Base-by-base conservation (phyloP, 2,797 vertebrate species). In the Delichon dasypus region DNA sequence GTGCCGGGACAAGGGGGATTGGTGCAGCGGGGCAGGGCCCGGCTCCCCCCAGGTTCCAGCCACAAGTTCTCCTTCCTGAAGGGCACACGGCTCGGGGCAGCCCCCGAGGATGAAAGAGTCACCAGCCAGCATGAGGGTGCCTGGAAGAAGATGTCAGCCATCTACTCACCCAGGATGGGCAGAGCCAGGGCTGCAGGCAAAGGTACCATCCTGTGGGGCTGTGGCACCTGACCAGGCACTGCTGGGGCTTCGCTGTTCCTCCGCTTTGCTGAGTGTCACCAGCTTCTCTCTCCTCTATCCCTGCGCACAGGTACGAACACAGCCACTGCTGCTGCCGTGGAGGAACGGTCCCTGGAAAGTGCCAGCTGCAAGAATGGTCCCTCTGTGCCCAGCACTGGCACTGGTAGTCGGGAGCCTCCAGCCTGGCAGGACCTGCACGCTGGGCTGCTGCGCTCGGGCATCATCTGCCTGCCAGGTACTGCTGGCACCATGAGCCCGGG, bases 391-490 rank as follows among this genome's bases (percentile, higher is more conserved):
- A 23, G 45, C 68, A 16, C 36, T 8, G 32, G 87, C 80, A 48
- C 27, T 36, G 32, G 32, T 44, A 57, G 16, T 80, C 74, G 17
- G 83, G 93, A 90, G 30, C 89, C 64, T 1, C 94, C 85, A 2
- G 80, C 84, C n/a, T 97, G 96, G 76, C 97, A 98, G 90, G 92
- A 92, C 18, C 97, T 98, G 83, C 91, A 95, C 2, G 0, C 65
- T 0, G 94, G 98, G 93, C 97, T 99, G 27, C 88, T 99, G 51
- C 97, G 94, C 95, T 98, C 98, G 1, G 97, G 98, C 96, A 95
- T 99, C 25, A 95, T 98, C 38, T 98, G 98, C 94, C 98, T 99
- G 77, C 99, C 99, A 98, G 99, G 99, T 99, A 97, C 85, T 10
- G 1, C 38, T 45, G 3, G 62, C 65, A 18, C 45, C 0, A 0